Percentiles rank a stretch among this genome's conserved stretches.
phyloP scores from a whole-genome alignment of 2,797 vertebrate genomes.

The Podarcis lilfordi region DNA sequence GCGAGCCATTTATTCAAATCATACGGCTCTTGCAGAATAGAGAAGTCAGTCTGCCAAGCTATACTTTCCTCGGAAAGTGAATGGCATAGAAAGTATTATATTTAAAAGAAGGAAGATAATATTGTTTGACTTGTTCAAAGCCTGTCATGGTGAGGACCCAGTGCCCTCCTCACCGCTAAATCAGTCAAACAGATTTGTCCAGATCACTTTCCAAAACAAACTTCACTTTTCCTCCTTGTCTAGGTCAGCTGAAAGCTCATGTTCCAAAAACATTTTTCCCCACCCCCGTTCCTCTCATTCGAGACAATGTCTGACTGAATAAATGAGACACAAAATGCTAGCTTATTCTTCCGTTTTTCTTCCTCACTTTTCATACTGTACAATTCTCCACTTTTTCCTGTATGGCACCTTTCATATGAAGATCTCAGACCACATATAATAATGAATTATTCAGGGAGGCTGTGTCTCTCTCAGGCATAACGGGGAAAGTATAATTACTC shows the following conservation, averaged over 20 bases:
- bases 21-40: neutral
- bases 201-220: constrained; percentile 33
- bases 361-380: neutral
- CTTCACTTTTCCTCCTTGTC: neutral
- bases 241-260: neutral
- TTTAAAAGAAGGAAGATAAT: constrained; percentile 7
- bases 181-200: constrained; percentile 21
- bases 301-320: constrained; percentile 29
- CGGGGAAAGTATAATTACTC: constrained; percentile 3
- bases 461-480: constrained; percentile 3
- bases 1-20: neutral
- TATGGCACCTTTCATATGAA: constrained; percentile 7
- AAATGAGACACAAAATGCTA: neutral
- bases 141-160: neutral
- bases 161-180: neutral
- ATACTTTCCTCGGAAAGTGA: neutral
- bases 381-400: constrained; percentile 2
- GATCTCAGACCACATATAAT: constrained; percentile 13
- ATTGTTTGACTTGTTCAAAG: neutral
- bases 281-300: neutral
- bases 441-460: constrained; percentile 14
- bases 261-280: constrained; percentile 21
- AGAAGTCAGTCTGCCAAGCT: neutral
- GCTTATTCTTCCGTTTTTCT: neutral
- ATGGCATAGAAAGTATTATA: neutral